These are phyloP conservation scores for Cephus nigrinus DNA, from an alignment of 2,888 invertebrate genomes.

Conservation along the genomic window DNA sequence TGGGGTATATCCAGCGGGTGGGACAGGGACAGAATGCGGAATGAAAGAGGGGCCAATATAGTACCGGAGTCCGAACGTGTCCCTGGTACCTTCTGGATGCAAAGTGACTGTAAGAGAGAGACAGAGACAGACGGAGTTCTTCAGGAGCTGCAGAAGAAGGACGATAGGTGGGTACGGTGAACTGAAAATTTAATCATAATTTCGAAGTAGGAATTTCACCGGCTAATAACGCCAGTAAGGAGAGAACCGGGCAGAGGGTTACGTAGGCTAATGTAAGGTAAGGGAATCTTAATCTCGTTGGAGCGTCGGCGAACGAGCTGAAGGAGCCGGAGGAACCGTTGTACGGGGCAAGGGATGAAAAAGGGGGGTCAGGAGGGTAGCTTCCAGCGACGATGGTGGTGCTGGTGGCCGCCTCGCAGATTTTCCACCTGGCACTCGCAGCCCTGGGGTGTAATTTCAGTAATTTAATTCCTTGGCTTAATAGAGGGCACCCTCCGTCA, in stretches of 20 bases:
- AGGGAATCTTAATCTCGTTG: conserved; percentile 54
- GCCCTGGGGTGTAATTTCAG: conserved; percentile 49
- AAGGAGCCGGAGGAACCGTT: background rate
- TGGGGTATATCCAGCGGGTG: background rate
- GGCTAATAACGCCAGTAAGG: conserved; percentile 40
- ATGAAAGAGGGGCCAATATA: background rate
- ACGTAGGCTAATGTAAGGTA: conserved; percentile 42
- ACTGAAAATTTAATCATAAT: conserved; percentile 43
- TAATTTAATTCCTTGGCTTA: conserved; percentile 51
- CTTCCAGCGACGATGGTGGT: conserved; percentile 9
- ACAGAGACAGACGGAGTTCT: background rate
- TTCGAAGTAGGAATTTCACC: conserved; percentile 33
- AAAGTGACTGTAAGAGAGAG: background rate
- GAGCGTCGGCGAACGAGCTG: conserved; percentile 16
- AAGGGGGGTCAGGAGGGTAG: background rate
- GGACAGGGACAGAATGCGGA: background rate
- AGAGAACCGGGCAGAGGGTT: conserved; percentile 29
- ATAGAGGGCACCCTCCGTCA: conserved; percentile 30
- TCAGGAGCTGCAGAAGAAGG: background rate
- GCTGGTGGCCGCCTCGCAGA: conserved; percentile 41
- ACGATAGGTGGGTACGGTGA: background rate
- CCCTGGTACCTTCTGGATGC: background rate
- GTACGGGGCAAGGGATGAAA: background rate
- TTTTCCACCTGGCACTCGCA: conserved; percentile 46
- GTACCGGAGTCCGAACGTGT: background rate